Base-by-base conservation (phyloP, 2,888 invertebrate genomes). In the Hemistola chrysoprasaria region DNA sequence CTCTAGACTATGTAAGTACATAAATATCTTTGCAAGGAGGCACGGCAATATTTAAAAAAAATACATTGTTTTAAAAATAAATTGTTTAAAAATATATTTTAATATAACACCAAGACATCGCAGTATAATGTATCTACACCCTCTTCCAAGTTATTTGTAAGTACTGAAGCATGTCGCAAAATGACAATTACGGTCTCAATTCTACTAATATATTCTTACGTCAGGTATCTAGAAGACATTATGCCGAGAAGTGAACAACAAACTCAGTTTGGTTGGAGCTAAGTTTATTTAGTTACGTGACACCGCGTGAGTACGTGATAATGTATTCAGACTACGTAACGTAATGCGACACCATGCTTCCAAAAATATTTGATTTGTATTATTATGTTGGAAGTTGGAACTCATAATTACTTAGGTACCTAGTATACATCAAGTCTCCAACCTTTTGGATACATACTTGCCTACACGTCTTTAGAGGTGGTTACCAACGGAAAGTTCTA, bases 211-310 rank as follows among this genome's bases (percentile, higher is more conserved):
- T 44, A 49, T 51, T 40, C 50, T 24, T 26, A 40, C 33, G 45
- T 46, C 53, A 16, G 16, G 16, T 16, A 52, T 53, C 51, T 50
- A 36, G 37, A 48, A 48, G 36, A 33, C 47, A 47, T 53, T 50
- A 54, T 44, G 35, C 40, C 41, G 40, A 36, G 32, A 33, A 50
- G 37, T 49, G 45, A 48, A 52, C 49, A 45, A 47, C 47, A 46
- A 48, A 44, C 48, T 40, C 20, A 22, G 27, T 37, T 29, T 34
- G 34, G 11, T 27, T 8, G 28, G 22, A 38, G 23, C 30, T 23
- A 31, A 24, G 39, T 29, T 40, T 33, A 35, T 29, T 22, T 33
- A 24, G 8, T 11, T 48, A 47, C 47, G 45, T 47, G 46, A 38
- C 45, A 30, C 22, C 1, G 16, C 2, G 4, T 35, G 28, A 31